Conservation (phyloP, 2,888 invertebrate species). For the Seira sanloemensis region DNA sequence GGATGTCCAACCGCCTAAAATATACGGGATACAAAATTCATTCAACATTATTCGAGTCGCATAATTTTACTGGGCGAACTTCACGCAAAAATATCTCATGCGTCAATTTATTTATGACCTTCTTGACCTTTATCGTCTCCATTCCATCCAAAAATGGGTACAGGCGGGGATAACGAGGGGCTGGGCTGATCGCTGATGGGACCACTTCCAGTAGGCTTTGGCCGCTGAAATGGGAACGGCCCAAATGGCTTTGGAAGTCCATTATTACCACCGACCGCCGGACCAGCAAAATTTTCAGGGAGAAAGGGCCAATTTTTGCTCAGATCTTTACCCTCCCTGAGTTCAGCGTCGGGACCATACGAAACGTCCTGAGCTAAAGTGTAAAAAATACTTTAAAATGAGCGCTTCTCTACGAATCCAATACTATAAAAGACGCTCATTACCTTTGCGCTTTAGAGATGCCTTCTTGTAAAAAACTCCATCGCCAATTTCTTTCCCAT, state of each 20-base stretch:
- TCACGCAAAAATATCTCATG: not conserved
- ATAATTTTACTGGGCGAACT: not conserved
- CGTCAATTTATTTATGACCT: conserved; percentile 19
- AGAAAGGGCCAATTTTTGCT: not conserved
- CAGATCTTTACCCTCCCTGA: not conserved
- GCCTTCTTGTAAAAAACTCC: too few species aligned
- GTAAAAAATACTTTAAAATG: too few species aligned
- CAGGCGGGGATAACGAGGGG: not conserved
- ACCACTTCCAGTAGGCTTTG: not conserved
- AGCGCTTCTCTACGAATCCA: too few species aligned
- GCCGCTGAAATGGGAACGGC: not conserved
- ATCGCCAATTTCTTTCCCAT: too few species aligned
- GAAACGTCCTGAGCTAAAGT: too few species aligned
- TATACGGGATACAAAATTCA: not conserved
- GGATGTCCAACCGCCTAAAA: conserved; percentile 8
- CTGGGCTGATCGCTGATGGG: not conserved
- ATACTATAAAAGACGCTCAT: too few species aligned
- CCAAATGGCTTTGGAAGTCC: not conserved
- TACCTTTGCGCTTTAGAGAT: too few species aligned
- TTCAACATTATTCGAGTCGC: too few species aligned
- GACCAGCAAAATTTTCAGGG: not conserved
- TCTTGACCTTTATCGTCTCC: conserved; percentile 3
- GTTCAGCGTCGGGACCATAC: not conserved
- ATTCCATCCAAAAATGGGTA: conserved; percentile 22
- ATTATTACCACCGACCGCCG: not conserved